Conservation (phyloP, 2,113 vertebrate genomes). For the Chloropsis cyanopogon region DNA sequence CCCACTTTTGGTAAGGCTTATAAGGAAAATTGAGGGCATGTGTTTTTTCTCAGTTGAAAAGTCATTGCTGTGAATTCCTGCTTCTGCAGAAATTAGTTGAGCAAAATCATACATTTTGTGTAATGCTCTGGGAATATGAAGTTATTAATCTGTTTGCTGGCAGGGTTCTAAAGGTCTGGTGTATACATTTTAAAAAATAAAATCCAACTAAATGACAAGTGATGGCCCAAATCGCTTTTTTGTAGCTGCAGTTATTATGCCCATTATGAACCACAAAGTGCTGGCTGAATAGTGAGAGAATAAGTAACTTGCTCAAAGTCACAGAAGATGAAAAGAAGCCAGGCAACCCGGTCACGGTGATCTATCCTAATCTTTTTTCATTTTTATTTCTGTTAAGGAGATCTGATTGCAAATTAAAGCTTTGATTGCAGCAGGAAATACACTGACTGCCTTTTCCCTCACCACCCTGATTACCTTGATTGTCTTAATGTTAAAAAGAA, state of each 20-base stretch:
- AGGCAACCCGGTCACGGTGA: not conserved
- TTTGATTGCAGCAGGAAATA: not conserved
- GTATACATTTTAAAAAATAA: not conserved
- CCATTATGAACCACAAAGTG: not conserved
- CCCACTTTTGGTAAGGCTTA: not conserved
- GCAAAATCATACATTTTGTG: not conserved
- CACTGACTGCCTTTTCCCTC: not conserved
- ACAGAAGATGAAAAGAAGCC: not conserved
- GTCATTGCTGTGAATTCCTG: not conserved
- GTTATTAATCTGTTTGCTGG: not conserved
- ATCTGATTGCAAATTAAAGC: not conserved
- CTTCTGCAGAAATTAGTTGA: not conserved
- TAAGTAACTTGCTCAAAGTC: not conserved
- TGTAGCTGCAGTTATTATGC: not conserved
- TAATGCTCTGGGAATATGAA: not conserved
- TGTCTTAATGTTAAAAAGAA: not conserved
- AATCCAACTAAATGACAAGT: not conserved
- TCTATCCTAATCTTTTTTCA: not conserved
- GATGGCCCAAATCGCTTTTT: fast-evolving
- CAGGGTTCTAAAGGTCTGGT: not conserved
- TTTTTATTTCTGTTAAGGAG: not conserved
- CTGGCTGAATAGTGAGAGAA: not conserved
- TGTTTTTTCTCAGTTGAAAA: not conserved
- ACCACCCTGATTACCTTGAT: not conserved
- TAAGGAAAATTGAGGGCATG: not conserved